phyloP scores from a whole-genome alignment of 2,888 invertebrate genomes.

The Gonocerus acuteangulatus region DNA sequence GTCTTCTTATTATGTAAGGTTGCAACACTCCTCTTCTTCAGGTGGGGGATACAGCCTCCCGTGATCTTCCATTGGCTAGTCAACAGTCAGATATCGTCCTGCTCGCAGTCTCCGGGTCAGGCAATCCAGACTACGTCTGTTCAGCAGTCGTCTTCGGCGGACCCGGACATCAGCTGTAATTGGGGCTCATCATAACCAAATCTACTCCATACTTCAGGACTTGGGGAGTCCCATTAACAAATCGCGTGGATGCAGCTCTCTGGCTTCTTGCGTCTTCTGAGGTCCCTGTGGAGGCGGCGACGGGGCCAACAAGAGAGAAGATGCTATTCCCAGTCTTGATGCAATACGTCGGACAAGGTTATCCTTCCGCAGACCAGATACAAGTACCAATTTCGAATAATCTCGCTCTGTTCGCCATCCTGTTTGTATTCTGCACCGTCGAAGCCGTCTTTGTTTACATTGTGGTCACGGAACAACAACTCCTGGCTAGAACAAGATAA shows the following conservation, averaged over 20 bases:
- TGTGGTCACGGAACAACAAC: conserved; percentile 28
- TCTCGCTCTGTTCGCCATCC: conserved; percentile 30
- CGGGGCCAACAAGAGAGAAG: conserved; percentile 6
- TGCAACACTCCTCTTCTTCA: neutral
- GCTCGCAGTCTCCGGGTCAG: too few species aligned
- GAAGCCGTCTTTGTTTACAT: conserved; percentile 33
- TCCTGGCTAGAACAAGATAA: conserved; percentile 14
- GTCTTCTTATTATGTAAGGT: conserved; percentile 9
- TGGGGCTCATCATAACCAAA: too few species aligned
- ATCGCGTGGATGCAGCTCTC: conserved; percentile 20
- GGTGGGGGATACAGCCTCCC: neutral
- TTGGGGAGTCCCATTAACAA: too few species aligned
- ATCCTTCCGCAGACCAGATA: conserved; percentile 11
- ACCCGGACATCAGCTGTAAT: too few species aligned
- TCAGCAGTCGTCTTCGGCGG: too few species aligned
- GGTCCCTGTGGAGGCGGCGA: conserved; percentile 8
- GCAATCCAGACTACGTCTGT: too few species aligned
- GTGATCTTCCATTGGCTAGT: neutral
- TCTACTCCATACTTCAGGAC: too few species aligned
- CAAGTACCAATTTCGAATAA: conserved; percentile 25
- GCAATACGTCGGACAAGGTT: neutral
- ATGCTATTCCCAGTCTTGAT: conserved; percentile 27
- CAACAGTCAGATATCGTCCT: neutral
- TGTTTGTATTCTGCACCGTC: conserved; percentile 33
- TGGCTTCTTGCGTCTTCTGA: conserved; percentile 5